phyloP scores from a whole-genome alignment of 2,797 vertebrate genomes.

The Morelia viridis region DNA sequence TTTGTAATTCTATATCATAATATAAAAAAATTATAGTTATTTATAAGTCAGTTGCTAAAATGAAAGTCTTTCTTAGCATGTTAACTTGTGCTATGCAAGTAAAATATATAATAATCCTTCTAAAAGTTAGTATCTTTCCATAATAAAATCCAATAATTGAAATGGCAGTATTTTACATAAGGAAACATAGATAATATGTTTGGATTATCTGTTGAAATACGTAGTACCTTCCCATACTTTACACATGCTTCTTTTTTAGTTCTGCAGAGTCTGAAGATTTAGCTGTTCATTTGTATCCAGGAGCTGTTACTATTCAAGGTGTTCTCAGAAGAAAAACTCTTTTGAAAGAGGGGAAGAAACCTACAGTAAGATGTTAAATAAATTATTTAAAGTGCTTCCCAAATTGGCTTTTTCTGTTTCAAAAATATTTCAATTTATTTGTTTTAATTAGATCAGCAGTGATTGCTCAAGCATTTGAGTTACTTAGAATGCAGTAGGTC shows the following conservation, averaged over 20 bases:
- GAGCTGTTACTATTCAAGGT: constrained; percentile 93
- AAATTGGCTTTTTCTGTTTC: constrained; percentile 21
- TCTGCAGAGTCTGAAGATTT: constrained; percentile 96
- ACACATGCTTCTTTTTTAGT: constrained; percentile 73
- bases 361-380: constrained; percentile 83
- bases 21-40: constrained; percentile 44
- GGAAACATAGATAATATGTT: constrained; percentile 38
- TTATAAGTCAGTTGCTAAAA: constrained; percentile 57
- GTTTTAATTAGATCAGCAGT: not conserved
- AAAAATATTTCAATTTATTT: not conserved
- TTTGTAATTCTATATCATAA: constrained; percentile 51
- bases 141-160: constrained; percentile 54
- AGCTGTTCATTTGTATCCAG: constrained; percentile 94
- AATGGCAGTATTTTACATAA: constrained; percentile 48
- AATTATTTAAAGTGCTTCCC: not conserved
- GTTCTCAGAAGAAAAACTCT: constrained; percentile 95
- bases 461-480: not conserved
- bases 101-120: constrained; percentile 59
- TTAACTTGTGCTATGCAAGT: constrained; percentile 54
- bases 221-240: constrained; percentile 39
- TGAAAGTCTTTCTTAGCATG: constrained; percentile 58
- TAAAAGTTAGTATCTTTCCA: constrained; percentile 52
- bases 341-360: constrained; percentile 98
- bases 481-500: not conserved
- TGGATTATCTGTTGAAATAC: not conserved